Evolutionary conservation across 2,113 vertebrate species (phyloP), one percentile per base, ranked within the genome.

Genomic region (Prunella himalayana): DNA sequence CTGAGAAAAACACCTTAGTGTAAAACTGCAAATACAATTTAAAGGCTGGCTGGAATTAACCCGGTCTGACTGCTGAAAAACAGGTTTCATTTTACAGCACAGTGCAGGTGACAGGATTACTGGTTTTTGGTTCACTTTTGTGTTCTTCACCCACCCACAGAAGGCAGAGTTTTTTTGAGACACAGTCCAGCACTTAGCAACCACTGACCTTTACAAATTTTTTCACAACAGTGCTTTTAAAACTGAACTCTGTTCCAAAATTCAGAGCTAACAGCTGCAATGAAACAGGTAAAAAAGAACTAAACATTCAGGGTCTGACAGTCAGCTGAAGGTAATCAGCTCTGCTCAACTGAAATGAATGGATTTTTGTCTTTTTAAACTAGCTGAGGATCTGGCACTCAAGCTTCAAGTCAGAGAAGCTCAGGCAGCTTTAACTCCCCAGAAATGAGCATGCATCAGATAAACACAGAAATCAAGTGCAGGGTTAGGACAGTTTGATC

Each of bases 151-250:
- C 37, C 75, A 86, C 37, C 23, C 79, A 83, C 31, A n/a, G 88
- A 89, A 69, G 70, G 54, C 15, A 2, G 17, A 5, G 0, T 3
- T 56, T 64, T 37, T 49, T 50, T 63, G 18, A 90, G 69, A 71
- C 87, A 89, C 22, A 64, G 63, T 39, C 37, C 56, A 88, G 81
- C 63, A 82, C 69, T 90, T 84, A 70, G 76, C 89, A 96, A 90
- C 80, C 71, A 65, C 56, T 91, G 86, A 91, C 86, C 88, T 94
- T 94, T 82, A 77, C 13, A 16, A 27, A 49, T 89, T 88, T 91
- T 69, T 89, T 86, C 4, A 18, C 15, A 31, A 64, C 21, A 45
- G 73, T 28, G 31, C 61, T 91, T 91, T 60, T 49, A 96, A 89
- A 70, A 78, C 45, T 8, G 50, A 75, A 44, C 31, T 75, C 31